These are phyloP conservation scores for Enteromius viviparus DNA, from an alignment of 2,797 vertebrate genomes.

Conservation along the genomic window DNA sequence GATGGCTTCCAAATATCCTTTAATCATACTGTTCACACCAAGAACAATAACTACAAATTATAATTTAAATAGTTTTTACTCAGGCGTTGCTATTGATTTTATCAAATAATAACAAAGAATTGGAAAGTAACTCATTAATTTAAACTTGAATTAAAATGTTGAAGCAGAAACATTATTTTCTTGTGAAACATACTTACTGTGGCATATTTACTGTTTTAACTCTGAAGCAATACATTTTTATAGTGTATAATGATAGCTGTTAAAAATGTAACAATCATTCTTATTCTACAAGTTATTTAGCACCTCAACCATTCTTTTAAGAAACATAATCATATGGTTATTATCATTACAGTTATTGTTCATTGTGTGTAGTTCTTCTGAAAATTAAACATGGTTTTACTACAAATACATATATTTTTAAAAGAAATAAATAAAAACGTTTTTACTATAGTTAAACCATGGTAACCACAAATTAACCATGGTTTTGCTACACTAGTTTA, in stretches of 20 bases:
- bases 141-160: background rate
- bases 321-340: background rate
- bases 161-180: background rate
- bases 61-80: background rate
- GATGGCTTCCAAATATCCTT: background rate
- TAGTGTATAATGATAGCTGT: background rate
- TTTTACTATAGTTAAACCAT: background rate
- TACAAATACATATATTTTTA: background rate
- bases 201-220: background rate
- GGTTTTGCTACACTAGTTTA: background rate
- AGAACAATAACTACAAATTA: too few species aligned
- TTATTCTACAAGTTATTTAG: background rate
- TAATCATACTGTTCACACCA: background rate
- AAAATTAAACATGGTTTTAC: background rate
- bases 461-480: background rate
- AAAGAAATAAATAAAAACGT: too few species aligned
- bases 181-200: background rate
- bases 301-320: background rate
- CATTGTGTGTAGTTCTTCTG: background rate
- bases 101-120: background rate
- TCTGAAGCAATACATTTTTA: background rate
- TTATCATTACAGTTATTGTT: background rate
- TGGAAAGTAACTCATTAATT: background rate
- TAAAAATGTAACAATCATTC: background rate
- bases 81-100: background rate